Conservation (phyloP, 2,113 vertebrate genomes). For the Axis porcinus region DNA sequence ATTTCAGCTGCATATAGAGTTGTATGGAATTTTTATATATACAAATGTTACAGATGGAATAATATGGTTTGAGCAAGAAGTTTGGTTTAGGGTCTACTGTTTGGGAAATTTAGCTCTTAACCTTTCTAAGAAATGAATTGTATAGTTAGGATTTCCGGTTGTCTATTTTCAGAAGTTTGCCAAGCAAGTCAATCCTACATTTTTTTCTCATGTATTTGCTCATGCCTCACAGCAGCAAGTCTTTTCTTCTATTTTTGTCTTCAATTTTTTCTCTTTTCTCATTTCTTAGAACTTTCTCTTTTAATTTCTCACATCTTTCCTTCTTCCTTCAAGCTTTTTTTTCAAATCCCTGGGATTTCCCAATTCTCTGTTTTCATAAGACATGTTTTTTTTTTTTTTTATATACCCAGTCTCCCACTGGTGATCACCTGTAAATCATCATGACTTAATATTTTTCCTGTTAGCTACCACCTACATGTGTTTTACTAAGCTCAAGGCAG, state of each 20-base stretch:
- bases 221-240: neutral
- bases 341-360: neutral
- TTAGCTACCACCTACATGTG: neutral
- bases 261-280: neutral
- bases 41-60: neutral
- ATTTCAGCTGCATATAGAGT: neutral
- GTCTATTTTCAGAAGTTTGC: neutral
- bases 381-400: conserved; percentile 20
- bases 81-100: neutral
- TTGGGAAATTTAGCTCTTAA: neutral
- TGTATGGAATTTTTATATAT: neutral
- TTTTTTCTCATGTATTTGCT: neutral
- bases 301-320: neutral
- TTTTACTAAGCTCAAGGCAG: conserved; percentile 48
- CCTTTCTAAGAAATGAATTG: neutral
- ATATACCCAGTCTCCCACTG: neutral
- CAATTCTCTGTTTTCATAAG: neutral
- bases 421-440: conserved; percentile 36
- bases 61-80: neutral
- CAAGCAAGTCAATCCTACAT: neutral
- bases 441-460: conserved; percentile 31
- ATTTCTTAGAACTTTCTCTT: conserved; percentile 6
- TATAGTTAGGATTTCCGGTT: neutral
- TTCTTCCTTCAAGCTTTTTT: neutral
- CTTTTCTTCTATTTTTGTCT: neutral